phyloP scores from a whole-genome alignment of 1,140 invertebrate species.

The Drosophila pseudoananassae region DNA sequence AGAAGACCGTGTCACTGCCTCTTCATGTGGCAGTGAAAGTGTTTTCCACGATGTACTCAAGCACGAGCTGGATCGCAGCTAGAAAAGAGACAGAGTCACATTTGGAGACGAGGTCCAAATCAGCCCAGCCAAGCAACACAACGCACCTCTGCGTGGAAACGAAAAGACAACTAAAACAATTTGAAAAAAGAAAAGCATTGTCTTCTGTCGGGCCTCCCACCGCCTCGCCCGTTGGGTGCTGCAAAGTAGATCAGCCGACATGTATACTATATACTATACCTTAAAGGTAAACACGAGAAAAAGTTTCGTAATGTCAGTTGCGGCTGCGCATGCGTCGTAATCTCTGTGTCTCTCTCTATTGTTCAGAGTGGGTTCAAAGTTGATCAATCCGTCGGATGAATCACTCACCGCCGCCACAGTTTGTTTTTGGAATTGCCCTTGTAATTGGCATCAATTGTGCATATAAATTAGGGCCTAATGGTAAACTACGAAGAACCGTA shows the following conservation, averaged over 20 bases:
- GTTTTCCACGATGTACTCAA: constrained; percentile 72
- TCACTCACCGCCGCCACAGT: constrained; percentile 50
- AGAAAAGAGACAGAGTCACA: constrained; percentile 14
- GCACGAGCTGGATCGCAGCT: constrained; percentile 14
- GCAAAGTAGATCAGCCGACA: constrained; percentile 69
- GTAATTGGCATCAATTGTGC: constrained; percentile 49
- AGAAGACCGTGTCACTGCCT: constrained; percentile 74
- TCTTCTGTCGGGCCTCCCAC: constrained; percentile 44
- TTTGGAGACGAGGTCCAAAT: constrained; percentile 6
- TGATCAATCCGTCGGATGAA: constrained; percentile 58
- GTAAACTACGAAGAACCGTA: neutral
- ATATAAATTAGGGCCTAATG: constrained; percentile 48
- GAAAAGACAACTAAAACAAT: constrained; percentile 34
- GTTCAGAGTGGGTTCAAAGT: constrained; percentile 64
- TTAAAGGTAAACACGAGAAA: constrained; percentile 54
- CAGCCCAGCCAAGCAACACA: constrained; percentile 51
- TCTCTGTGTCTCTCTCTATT: constrained; percentile 30
- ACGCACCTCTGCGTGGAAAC: constrained; percentile 71
- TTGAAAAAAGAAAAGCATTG: constrained; percentile 72
- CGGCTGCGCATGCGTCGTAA: constrained; percentile 65
- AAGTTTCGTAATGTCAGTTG: constrained; percentile 63
- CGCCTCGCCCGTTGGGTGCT: constrained; percentile 16
- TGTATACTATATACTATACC: constrained; percentile 16
- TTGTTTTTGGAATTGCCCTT: constrained; percentile 61
- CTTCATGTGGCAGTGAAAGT: constrained; percentile 79